phyloP scores from a whole-genome alignment of 2,113 vertebrate genomes.

The Motacilla tschutschensis region DNA sequence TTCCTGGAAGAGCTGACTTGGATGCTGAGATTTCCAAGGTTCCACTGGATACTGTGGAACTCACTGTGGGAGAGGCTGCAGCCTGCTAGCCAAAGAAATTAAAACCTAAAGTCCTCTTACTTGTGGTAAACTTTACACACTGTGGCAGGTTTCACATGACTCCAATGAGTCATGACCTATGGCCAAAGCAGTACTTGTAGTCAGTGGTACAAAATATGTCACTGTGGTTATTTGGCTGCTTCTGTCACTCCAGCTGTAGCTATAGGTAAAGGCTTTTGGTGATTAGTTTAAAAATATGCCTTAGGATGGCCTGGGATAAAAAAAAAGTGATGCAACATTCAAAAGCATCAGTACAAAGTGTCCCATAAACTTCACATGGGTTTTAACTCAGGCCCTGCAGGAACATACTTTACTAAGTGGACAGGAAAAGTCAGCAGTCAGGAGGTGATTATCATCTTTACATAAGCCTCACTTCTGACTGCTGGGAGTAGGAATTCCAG shows the following conservation, averaged over 20 bases:
- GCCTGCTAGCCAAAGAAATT: slow-evolving; percentile 23
- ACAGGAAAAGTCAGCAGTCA: slow-evolving; percentile 2
- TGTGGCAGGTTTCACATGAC: slow-evolving; percentile 29
- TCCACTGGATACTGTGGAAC: not conserved
- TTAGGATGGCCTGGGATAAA: not conserved
- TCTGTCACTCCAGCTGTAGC: not conserved
- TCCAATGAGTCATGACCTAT: slow-evolving; percentile 30
- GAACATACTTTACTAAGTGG: not conserved
- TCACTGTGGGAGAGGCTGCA: not conserved
- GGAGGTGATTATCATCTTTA: slow-evolving; percentile 41
- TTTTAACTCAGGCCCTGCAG: not conserved
- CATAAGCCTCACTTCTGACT: slow-evolving; percentile 21
- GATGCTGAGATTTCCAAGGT: slow-evolving; percentile 44
- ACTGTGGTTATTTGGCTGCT: slow-evolving; percentile 15
- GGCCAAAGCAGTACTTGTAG: not conserved
- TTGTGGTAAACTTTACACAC: slow-evolving; percentile 31
- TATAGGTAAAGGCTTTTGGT: not conserved
- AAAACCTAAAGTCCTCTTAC: slow-evolving; percentile 26
- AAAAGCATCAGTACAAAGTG: not conserved
- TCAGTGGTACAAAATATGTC: slow-evolving; percentile 30
- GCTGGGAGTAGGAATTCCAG: slow-evolving; percentile 35
- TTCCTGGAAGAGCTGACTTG: slow-evolving; percentile 60
- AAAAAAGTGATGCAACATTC: not conserved
- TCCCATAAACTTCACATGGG: not conserved
- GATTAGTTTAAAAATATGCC: not conserved